Percentiles rank a stretch among this genome's conserved stretches.
Evolutionary conservation across 2,888 invertebrate genomes (phyloP).

Genomic region (Lampropteryx suffumata): DNA sequence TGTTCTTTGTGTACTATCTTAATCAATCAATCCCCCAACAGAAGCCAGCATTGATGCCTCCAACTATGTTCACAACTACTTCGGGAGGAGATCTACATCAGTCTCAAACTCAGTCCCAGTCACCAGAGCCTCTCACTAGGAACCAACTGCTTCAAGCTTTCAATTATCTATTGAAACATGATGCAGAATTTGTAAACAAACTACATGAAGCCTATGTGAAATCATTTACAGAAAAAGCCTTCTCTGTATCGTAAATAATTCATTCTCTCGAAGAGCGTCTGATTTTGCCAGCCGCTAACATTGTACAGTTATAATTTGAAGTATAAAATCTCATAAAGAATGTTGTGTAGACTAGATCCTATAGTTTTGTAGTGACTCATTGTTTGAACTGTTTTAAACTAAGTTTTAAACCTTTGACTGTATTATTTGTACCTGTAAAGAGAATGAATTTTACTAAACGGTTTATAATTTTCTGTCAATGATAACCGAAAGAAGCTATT

Average conservation of each 20-base stretch:
- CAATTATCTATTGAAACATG: conserved; percentile 92
- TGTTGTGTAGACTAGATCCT: conserved; percentile 69
- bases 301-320: conserved; percentile 79
- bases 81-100: conserved; percentile 68
- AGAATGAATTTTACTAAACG: conserved; percentile 72
- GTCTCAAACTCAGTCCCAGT: conserved; percentile 56
- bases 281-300: conserved; percentile 53
- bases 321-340: conserved; percentile 70
- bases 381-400: conserved; percentile 77
- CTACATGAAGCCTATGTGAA: conserved; percentile 96
- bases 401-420: conserved; percentile 78
- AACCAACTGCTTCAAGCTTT: conserved; percentile 95
- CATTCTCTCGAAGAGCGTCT: conserved; percentile 51
- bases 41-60: conserved; percentile 92
- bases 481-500: conserved; percentile 59
- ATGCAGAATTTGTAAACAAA: conserved; percentile 93
- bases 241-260: conserved; percentile 75
- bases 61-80: conserved; percentile 91
- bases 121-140: conserved; percentile 89
- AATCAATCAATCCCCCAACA: conserved; percentile 44
- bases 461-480: conserved; percentile 55
- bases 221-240: conserved; percentile 87
- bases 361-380: conserved; percentile 72
- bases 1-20: not conserved
- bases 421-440: conserved; percentile 68